Base-by-base conservation (phyloP, 2,113 vertebrate species). In the Pholis gunnellus region DNA sequence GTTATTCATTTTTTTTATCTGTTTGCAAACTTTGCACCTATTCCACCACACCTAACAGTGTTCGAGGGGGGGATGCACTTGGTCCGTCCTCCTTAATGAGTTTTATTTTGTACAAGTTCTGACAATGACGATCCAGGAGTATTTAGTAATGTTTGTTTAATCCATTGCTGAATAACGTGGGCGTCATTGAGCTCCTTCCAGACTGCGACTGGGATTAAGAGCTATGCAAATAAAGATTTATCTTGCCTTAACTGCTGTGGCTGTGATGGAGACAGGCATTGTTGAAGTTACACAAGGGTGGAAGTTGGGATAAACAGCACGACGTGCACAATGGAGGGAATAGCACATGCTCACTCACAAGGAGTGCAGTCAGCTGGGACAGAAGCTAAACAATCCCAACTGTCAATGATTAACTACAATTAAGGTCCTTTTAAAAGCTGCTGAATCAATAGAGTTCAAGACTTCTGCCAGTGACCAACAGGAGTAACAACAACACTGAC, bases 201-300 rank as follows among this genome's bases (percentile, higher is more conserved):
- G 38, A 46, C 9, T 31, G 36, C 46, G 29, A 20, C 46, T 56
- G 57, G n/a, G 34, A 69, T 54, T 70, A 75, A 69, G 25, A 70
- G 72, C 27, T 46, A 38, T 48, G 57, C 59, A 82, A 77, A 77
- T 72, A 57, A 29, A 65, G 22, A 72, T 48, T 65, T 8, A 65
- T 46, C 27, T 75, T 25, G 40, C 29, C 75, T 60, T 34, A 56
- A 36, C 9, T 64, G 27, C 11, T 14, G 27, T 36, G 18, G 57
- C 57, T 57, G 46, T 36, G 22, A 36, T 36, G 15, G 57, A 64
- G 34, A 13, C 46, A 46, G 36, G 17, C n/a, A 29, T 52, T 56
- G 36, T 63, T 63, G 46, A 63, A 2, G 15, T 22, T 70, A 13
- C 48, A 42, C 36, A 38, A 63, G 42, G 15, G 29, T 50, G 22